phyloP scores from a whole-genome alignment of 1,140 invertebrate species.

The Solenopsis fugax region DNA sequence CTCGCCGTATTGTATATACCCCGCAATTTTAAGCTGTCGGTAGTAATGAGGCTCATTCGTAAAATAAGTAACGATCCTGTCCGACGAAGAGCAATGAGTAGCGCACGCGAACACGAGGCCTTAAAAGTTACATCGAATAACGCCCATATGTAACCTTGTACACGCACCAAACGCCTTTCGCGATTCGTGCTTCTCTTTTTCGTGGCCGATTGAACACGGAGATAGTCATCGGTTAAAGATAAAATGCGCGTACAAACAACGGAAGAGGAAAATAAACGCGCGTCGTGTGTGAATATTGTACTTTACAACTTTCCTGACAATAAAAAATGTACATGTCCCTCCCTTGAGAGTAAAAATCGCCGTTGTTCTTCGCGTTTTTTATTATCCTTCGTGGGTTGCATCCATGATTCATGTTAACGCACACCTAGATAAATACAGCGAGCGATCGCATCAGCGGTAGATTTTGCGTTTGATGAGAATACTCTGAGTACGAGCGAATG shows the following conservation, averaged over 20 bases:
- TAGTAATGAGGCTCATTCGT: conserved; percentile 56
- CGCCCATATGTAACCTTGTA: conserved; percentile 68
- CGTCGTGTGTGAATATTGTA: conserved; percentile 14
- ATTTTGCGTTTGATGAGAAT: not conserved
- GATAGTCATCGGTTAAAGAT: conserved; percentile 68
- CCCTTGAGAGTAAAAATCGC: not conserved
- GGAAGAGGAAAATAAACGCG: conserved; percentile 25
- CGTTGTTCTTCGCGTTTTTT: not conserved
- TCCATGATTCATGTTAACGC: not conserved
- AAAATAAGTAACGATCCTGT: conserved; percentile 71
- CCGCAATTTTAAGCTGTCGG: conserved; percentile 47
- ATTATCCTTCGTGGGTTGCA: not conserved
- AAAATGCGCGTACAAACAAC: conserved; percentile 55
- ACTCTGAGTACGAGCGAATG: not conserved
- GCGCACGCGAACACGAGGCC: conserved; percentile 27
- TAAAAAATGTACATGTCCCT: conserved; percentile 23
- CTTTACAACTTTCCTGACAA: conserved; percentile 17
- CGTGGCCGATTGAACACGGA: conserved; percentile 2
- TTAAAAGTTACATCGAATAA: conserved; percentile 69
- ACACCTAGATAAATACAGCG: conserved; percentile 18
- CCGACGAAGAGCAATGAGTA: conserved; percentile 27
- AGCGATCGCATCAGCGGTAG: conserved; percentile 31
- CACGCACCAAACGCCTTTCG: conserved; percentile 64
- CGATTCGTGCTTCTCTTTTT: conserved; percentile 51
- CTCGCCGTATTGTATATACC: conserved; percentile 23